Percentiles rank a stretch among this genome's conserved stretches.
phyloP scores from a whole-genome alignment of 1,140 invertebrate genomes.

The Zaprionus tsacasi region DNA sequence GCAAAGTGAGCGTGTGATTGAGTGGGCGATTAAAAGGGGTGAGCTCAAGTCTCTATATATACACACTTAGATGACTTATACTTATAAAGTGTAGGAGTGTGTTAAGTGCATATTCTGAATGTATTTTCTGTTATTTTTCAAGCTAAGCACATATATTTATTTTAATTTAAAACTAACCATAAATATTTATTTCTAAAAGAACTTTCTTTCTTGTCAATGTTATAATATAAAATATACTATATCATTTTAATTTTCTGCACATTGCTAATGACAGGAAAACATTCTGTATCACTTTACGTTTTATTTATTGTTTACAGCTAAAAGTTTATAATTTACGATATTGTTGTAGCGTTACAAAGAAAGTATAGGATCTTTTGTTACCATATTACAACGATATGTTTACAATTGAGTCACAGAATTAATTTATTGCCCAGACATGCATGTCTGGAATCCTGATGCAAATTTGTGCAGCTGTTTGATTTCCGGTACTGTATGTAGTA shows the following conservation, averaged over 20 bases:
- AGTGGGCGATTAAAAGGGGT: neutral
- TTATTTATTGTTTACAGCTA: neutral
- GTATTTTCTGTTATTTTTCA: no score
- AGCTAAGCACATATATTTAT: no score
- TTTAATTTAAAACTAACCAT: no score
- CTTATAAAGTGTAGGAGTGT: no score
- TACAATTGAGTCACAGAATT: constrained; percentile 1
- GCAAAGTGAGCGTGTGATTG: neutral
- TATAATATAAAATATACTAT: no score
- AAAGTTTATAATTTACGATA: neutral
- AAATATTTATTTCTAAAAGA: no score
- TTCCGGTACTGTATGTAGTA: neutral
- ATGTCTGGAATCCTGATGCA: constrained; percentile 6
- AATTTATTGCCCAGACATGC: constrained; percentile 31
- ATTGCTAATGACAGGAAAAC: no score
- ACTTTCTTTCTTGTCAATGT: no score
- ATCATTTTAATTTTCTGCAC: no score
- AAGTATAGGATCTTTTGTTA: neutral
- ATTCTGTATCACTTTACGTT: neutral
- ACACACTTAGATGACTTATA: no score
- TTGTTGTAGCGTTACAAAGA: neutral
- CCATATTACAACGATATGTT: neutral
- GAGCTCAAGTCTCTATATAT: neutral
- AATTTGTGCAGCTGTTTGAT: constrained; percentile 21
- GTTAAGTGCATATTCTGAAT: no score